Base-by-base conservation (phyloP, 2,797 vertebrate species). In the Cyclura pinguis region DNA sequence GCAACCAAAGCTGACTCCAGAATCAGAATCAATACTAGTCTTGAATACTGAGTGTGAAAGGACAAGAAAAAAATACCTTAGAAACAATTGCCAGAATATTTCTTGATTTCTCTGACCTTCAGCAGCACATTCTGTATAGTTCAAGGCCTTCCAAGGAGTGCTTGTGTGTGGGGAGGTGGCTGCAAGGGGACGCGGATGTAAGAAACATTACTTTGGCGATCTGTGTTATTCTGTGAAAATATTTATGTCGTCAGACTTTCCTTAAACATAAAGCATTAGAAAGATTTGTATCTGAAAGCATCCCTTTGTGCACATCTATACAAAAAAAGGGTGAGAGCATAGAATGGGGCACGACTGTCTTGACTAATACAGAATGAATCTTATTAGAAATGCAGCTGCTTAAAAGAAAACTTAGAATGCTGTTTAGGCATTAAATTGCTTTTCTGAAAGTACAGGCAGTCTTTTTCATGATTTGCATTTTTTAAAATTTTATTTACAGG, bases 401-500 rank as follows among this genome's bases (percentile, higher is more conserved):
- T 35, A 27, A 89, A 52, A 3, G 0, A 47, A 47, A 18, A 18
- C 20, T 88, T 29, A 29, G 0, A 13, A 14, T 0, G 0, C 50
- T 81, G 88, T 20, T 88, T 6, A 5, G 50, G 78, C 29, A 1
- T 0, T 8, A 50, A 90, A 80, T 24, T 4, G 8, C 29, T 76
- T 80, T 90, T 81, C 0, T 6, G 64, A 55, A 81, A 69, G 59
- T 14, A 52, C 22, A 81, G 13, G 24, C 80, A 85, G 35, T 1
- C 72, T 27, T 52, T 80, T 22, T 81, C 92, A 35, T 0, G 0
- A 82, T 84, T 89, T 42, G 0, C 35, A 32, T 47, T 78, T 78
- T 18, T 35, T 0, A 6, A 50, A 0, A 72, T 50, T 95, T 92
- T 92, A 2, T 92, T 80, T 89, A 4, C 94, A 99, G 99, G 99